Base-by-base conservation (phyloP, 2,113 vertebrate species). In the Chaenogobius annularis region DNA sequence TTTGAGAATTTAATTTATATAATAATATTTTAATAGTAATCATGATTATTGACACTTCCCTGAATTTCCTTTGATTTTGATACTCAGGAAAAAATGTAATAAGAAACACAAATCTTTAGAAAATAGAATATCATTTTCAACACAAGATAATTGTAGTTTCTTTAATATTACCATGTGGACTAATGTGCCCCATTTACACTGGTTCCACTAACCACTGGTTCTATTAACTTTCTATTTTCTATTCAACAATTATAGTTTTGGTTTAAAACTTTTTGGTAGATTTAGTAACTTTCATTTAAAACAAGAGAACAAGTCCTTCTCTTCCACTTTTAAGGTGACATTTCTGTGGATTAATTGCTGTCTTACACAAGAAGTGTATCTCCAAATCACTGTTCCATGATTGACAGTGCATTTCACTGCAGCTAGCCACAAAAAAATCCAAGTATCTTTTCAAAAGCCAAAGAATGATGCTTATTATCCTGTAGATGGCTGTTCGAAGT, bases 311-410 rank as follows among this genome's bases (percentile, higher is more conserved):
- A 22, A 3, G n/a, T 58, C 12, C 10, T 10, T 15, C 56, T 59
- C 59, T 35, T 37, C 15, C 14, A 19, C 59, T 56, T 58, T 15
- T 26, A 58, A 1, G 55, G 55, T 6, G 20, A 58, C 13, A 58
- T 26, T 63, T 63, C 10, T 43, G 35, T 40, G 35, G 61, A 63
- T 12, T 63, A 63, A 62, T 43, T n/a, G 37, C 61, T 63, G 37
- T 40, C 19, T 43, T 63, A 11, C 61, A 63, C 61, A 61, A 61
- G 23, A 31, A 6, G 31, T 26, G 7, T 17, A 35, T 61, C 58
- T 35, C 58, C 23, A 61, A 35, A 31, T 35, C 58, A 35, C 26
- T 35, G 26, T 7, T 26, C 55, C 22, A 35, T 35, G 58, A 61
- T 43, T 40, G 61, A 43, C 31, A n/a, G 35, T 35, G 40, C 61